phyloP scores from a whole-genome alignment of 92 coral and sea anemone species.

The Siderastrea siderea region DNA sequence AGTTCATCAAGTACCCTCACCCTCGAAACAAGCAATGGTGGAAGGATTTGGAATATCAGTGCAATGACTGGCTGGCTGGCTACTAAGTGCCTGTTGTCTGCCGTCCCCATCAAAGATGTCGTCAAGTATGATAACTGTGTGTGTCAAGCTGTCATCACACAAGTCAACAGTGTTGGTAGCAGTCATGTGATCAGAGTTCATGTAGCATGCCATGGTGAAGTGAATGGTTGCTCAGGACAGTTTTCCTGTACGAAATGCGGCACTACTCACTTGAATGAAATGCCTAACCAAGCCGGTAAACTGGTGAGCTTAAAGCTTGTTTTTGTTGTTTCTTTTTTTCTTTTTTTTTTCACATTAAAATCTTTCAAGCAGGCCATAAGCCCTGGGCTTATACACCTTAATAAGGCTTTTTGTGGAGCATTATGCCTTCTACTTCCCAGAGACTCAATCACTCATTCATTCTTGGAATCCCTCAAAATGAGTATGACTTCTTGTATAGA shows the following conservation, averaged over 20 bases:
- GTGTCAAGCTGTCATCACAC: conserved; percentile 80
- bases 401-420: too few relatives aligned
- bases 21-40: conserved; percentile 70
- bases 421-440: too few relatives aligned
- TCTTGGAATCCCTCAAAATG: too few relatives aligned
- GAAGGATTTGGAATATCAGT: conserved; percentile 89
- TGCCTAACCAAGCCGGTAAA: conserved; percentile 35
- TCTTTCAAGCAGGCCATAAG: too few relatives aligned
- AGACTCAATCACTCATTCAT: too few relatives aligned
- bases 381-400: not conserved
- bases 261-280: conserved; percentile 67
- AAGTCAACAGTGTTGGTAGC: conserved; percentile 51
- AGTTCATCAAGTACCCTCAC: conserved; percentile 38
- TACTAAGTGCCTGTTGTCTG: conserved; percentile 73
- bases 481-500: too few relatives aligned
- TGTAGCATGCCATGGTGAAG: conserved; percentile 74
- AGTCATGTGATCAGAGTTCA: conserved; percentile 69
- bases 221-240: conserved; percentile 51
- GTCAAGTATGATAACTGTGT: conserved; percentile 56
- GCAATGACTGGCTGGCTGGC: conserved; percentile 92
- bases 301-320: conserved; percentile 10
- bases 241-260: conserved; percentile 79
- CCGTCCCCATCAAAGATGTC: conserved; percentile 42
- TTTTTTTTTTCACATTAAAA: not conserved
- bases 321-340: not conserved